Conservation (phyloP, 2,113 vertebrate genomes). For the Sylvicapra grimmia region DNA sequence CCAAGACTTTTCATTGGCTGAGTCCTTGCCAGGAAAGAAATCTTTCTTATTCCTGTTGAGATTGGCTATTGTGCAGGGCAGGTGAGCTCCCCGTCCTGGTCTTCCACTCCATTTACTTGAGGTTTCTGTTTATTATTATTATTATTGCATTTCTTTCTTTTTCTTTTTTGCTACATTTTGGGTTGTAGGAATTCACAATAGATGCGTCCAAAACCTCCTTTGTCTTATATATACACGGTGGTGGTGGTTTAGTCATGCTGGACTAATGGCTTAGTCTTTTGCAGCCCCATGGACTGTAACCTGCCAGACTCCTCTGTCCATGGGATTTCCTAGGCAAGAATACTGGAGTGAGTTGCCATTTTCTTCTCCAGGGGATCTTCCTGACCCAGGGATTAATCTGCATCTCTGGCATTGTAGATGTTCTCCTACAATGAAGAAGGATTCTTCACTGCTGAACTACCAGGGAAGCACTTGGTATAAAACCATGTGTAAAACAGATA, state of each 20-base stretch:
- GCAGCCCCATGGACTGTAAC: not conserved
- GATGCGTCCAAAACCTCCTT: not conserved
- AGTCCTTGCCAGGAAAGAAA: not conserved
- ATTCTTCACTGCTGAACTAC: not conserved
- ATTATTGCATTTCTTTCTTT: not conserved
- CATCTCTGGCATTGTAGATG: rapidly evolving
- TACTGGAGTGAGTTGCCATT: not conserved
- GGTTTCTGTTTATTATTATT: not conserved
- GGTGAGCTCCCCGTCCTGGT: not conserved
- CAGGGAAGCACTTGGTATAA: not conserved
- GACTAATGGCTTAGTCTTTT: not conserved
- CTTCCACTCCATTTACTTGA: not conserved
- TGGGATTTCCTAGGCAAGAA: not conserved
- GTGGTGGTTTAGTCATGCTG: not conserved
- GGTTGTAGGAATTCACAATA: not conserved
- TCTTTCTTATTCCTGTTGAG: not conserved
- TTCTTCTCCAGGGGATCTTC: not conserved
- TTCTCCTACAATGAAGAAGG: not conserved
- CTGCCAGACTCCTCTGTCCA: not conserved
- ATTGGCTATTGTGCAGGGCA: not conserved
- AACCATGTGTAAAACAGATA: not conserved
- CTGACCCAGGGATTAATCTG: not conserved
- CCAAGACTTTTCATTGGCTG: not conserved
- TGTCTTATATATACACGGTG: not conserved
- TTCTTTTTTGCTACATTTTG: not conserved